Evolutionary conservation across 1,140 invertebrate species (phyloP), one percentile per base, ranked within the genome.

Genomic region (Cyclargus thomasi): DNA sequence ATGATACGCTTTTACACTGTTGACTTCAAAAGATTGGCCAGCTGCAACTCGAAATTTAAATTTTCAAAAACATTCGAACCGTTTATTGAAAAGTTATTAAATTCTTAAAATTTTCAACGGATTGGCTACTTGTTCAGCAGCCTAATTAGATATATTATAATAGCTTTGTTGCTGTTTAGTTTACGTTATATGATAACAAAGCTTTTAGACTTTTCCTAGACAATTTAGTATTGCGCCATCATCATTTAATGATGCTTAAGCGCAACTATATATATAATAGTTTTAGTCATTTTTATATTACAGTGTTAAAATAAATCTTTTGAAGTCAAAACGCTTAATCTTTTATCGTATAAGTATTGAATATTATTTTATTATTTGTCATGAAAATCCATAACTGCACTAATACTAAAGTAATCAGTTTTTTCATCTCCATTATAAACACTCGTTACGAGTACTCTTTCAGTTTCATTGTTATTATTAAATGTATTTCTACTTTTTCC

Each of bases 1-100:
- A 59, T 59, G 6, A 35, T 35, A 29, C 17, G 14, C 8, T 21
- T 18, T 47, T 21, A 64, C 22, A 53, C 53, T 22, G 6, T 21
- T 53, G 39, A 65, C 18, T 59, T 55, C 64, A n/a, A 65, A 65
- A 39, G 39, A 55, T 53, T 53, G 20, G 7, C 21, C 39, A 47
- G 39, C 39, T 47, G 39, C 14, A 47, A 47, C 39, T 47, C 39
- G 36, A 47, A 47, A 47, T 47, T 47, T 16, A 47, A 14, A 47
- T 47, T 47, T 47, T 59, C 11, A 55, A 55, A 55, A 55, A 55
- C 10, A 59, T 20, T 21, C 53, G 6, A 18, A 17, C 2, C n/a
- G 14, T 29, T 47, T 0, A 47, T 14, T 1, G 36, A 39, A 39
- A 39, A 7, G 4, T 14, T 16, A 8, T 47, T 8, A 11, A 1